Base-by-base conservation (phyloP, 2,113 vertebrate species). In the Scatophagus argus region DNA sequence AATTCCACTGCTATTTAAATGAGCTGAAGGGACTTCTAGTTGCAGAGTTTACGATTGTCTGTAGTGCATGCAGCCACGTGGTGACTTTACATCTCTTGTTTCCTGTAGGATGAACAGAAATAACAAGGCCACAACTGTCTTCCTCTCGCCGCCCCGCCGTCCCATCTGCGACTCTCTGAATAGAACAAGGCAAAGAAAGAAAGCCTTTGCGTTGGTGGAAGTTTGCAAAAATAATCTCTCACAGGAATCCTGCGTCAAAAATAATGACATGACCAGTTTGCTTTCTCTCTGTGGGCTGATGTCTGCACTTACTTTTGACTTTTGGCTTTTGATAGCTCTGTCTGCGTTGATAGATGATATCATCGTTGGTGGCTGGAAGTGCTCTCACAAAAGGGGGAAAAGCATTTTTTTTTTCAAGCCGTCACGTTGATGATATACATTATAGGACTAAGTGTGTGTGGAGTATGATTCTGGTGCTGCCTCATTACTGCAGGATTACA, bases 401-500 rank as follows among this genome's bases (percentile, higher is more conserved):
- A 49, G 59, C 8, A 0, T 10, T 34, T 17, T 43, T 69, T 60
- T 74, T 77, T 47, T 34, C 44, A 47, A 75, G 69, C 81, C 39
- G 61, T 41, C 8, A 63, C 54, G 6, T 83, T 87, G 82, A 84
- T 85, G 81, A 82, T 83, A 79, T 85, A 84, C 83, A 85, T 88
- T 88, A 87, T 81, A 77, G 55, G 68, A 88, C 84, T 71, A 84
- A 84, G 81, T 83, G 81, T 83, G 79, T 84, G 83, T 82, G 46
- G 79, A 82, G 85, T 89, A 77, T 82, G 78, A 84, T 85, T 86
- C 74, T 69, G 71, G 77, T 44, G n/a, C 82, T 78, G 80, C 88
- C 80, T 92, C 85, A 88, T 86, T 91, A 93, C 85, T 79, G 79
- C 77, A 63, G 87, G 86, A 89, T 92, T 88, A 90, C 82, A 89